Conservation (phyloP, 1,140 invertebrate genomes). For the Rhagoletis pomonella region DNA sequence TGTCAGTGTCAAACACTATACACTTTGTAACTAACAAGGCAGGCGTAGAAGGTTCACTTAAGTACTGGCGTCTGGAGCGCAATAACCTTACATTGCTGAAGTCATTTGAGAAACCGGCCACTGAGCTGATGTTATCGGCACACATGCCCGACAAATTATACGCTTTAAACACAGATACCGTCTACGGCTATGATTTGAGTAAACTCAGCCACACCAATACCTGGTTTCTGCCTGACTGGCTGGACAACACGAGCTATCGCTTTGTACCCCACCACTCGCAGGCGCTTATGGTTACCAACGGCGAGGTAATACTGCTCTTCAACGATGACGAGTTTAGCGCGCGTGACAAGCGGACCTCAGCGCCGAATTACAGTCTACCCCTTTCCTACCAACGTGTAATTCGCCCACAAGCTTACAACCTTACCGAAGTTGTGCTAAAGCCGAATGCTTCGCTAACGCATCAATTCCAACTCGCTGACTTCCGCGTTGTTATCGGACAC, state of each 20-base stretch:
- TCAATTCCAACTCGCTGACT: slow-evolving; percentile 35
- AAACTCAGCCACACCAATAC: neutral
- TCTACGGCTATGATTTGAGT: slow-evolving; percentile 16
- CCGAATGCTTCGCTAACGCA: slow-evolving; percentile 12
- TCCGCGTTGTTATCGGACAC: slow-evolving; percentile 55
- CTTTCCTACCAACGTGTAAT: slow-evolving; percentile 15
- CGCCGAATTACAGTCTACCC: slow-evolving; percentile 2
- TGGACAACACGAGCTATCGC: neutral
- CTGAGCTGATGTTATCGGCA: neutral
- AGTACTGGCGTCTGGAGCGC: neutral
- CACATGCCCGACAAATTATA: neutral
- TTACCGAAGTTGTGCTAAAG: slow-evolving; percentile 25
- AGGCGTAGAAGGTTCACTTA: neutral
- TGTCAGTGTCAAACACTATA: neutral
- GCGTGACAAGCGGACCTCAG: neutral
- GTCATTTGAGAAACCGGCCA: neutral
- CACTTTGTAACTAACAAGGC: slow-evolving; percentile 2
- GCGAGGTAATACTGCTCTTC: neutral
- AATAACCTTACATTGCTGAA: neutral
- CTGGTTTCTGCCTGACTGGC: neutral
- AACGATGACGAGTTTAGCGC: neutral
- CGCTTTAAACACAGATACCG: neutral
- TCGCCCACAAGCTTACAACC: neutral
- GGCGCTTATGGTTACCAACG: slow-evolving; percentile 35
- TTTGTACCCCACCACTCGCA: slow-evolving; percentile 18